These are phyloP conservation scores for Micrastur ruficollis DNA, from an alignment of 2,797 vertebrate genomes.

Conservation along the genomic window DNA sequence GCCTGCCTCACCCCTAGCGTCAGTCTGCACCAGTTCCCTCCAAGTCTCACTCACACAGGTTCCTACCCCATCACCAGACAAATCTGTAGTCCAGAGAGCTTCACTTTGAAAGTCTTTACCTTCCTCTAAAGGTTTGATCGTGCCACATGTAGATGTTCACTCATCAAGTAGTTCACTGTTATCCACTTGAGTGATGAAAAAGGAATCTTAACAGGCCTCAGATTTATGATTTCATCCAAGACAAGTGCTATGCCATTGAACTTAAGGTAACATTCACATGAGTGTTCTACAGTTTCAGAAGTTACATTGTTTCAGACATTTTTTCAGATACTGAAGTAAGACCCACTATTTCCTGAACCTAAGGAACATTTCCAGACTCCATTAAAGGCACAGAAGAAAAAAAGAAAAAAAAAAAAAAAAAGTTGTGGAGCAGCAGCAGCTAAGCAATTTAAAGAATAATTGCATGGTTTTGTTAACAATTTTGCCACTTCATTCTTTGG, in stretches of 20 bases:
- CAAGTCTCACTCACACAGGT: neutral
- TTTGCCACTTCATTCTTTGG: neutral
- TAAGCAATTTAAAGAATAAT: neutral
- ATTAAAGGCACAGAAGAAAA: neutral
- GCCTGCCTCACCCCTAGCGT: neutral
- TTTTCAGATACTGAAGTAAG: neutral
- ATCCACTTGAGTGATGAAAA: neutral
- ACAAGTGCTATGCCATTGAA: neutral
- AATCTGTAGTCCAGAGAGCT: neutral
- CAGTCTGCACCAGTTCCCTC: neutral
- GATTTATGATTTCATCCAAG: neutral
- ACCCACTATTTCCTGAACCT: neutral
- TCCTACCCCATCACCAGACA: neutral
- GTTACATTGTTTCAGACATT: neutral
- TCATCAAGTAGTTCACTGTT: neutral
- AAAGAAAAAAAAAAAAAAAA: neutral
- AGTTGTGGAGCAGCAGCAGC: neutral
- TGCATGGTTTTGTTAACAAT: neutral
- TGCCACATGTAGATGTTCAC: fast-evolving
- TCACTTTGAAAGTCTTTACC: neutral
- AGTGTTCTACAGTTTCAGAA: neutral
- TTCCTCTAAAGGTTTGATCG: neutral
- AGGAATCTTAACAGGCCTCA: neutral
- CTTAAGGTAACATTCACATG: neutral
- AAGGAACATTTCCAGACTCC: neutral